Percentiles rank a stretch among this genome's conserved stretches.
Evolutionary conservation across 2,113 vertebrate species (phyloP).

Genomic region (Chroicocephalus ridibundus): DNA sequence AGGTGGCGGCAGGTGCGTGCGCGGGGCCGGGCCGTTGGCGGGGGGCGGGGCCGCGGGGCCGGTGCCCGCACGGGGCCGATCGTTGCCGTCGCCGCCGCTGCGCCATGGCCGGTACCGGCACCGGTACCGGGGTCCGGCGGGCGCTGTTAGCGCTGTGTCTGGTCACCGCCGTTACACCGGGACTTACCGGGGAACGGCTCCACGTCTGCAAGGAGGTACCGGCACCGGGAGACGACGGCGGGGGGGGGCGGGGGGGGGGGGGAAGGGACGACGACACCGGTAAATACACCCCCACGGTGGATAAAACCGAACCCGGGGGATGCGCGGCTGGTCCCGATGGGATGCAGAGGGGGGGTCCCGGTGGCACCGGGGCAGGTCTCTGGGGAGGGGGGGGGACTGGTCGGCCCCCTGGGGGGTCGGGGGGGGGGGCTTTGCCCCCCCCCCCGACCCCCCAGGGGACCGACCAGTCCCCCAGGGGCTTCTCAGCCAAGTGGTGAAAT

Average conservation of each 20-base stretch:
- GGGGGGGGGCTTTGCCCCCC: too few relatives aligned
- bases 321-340: too few relatives aligned
- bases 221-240: neutral
- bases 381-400: too few relatives aligned
- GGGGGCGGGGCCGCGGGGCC: neutral
- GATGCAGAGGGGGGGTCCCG: too few relatives aligned
- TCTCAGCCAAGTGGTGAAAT: too few relatives aligned
- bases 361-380: too few relatives aligned
- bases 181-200: conserved; percentile 30
- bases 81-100: neutral
- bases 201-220: conserved; percentile 73
- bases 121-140: neutral
- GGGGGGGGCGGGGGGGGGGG: neutral
- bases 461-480: too few relatives aligned
- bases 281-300: too few relatives aligned
- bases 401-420: too few relatives aligned
- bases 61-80: neutral
- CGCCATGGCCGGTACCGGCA: neutral
- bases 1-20: neutral
- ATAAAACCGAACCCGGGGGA: too few relatives aligned
- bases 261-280: neutral
- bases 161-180: conserved; percentile 23
- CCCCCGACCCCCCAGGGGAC: too few relatives aligned
- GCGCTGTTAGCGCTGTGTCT: conserved; percentile 40
- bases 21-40: neutral